Evolutionary conservation across 2,797 vertebrate species (phyloP).

Genomic region (Sebastes nivosus): DNA sequence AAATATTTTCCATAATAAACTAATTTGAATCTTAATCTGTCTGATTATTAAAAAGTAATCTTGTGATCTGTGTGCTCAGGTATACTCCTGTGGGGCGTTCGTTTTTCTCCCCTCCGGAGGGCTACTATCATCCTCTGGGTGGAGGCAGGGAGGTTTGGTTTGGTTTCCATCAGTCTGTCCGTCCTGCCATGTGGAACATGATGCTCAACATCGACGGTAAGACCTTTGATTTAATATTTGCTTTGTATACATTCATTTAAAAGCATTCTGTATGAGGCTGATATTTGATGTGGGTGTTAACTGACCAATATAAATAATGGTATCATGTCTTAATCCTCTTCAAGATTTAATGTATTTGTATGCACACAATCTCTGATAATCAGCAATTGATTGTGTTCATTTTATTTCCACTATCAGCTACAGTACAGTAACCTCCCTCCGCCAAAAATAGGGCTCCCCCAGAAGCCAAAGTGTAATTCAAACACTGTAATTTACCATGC

Average conservation of each 20-base stretch:
- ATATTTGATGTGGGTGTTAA: not conserved
- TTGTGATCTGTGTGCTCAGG: conserved; percentile 71
- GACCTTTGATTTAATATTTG: conserved; percentile 1
- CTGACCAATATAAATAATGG: not conserved
- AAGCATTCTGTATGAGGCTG: not conserved
- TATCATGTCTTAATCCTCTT: not conserved
- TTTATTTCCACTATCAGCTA: not conserved
- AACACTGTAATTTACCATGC: too few species aligned
- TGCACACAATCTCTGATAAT: not conserved
- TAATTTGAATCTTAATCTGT: not conserved
- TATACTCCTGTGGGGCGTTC: conserved; percentile 98
- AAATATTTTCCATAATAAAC: not conserved
- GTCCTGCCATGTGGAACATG: conserved; percentile 99
- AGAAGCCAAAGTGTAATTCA: too few species aligned
- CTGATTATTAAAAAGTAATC: not conserved
- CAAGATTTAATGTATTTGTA: not conserved
- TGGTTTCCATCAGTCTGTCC: conserved; percentile 96
- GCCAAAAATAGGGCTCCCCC: too few species aligned
- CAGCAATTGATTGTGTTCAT: not conserved
- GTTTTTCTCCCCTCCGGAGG: conserved; percentile 98
- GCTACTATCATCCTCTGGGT: conserved; percentile 95
- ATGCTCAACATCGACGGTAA: conserved; percentile 99
- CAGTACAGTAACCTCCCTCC: too few species aligned
- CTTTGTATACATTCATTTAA: not conserved
- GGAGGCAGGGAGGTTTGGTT: conserved; percentile 97